These are phyloP conservation scores for Tetraneura akinire DNA, from an alignment of 1,140 invertebrate species.

Conservation along the genomic window DNA sequence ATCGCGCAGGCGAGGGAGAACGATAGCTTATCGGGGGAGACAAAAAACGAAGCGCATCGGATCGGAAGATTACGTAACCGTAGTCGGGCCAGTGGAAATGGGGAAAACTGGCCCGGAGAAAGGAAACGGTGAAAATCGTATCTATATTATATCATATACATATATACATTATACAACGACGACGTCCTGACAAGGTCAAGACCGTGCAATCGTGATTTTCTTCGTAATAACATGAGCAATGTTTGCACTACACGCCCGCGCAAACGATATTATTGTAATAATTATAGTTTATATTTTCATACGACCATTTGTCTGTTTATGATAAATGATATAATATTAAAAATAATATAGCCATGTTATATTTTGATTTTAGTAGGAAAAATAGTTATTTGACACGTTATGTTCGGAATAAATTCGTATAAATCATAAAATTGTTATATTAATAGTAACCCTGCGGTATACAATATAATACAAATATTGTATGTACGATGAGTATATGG, in stretches of 20 bases:
- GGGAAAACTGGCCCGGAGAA: slow-evolving; percentile 19
- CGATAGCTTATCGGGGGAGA: neutral
- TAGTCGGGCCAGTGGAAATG: neutral
- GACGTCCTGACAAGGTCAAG: slow-evolving; percentile 29
- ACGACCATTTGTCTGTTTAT: too few species aligned
- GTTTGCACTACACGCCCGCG: neutral
- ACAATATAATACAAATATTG: too few species aligned
- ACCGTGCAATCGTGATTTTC: slow-evolving; percentile 26
- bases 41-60: slow-evolving; percentile 43
- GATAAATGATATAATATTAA: too few species aligned
- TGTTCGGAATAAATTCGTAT: too few species aligned
- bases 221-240: neutral
- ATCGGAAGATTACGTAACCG: slow-evolving; percentile 21
- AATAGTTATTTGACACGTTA: too few species aligned
- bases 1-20: neutral
- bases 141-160: too few species aligned
- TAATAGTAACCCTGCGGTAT: too few species aligned
- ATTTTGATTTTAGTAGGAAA: too few species aligned
- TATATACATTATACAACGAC: too few species aligned
- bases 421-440: too few species aligned
- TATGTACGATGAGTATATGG: neutral
- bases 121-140: slow-evolving; percentile 46
- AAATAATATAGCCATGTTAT: too few species aligned
- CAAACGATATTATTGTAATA: neutral
- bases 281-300: too few species aligned